Base-by-base conservation (phyloP, 1,140 invertebrate species). In the Ericerus pela region DNA sequence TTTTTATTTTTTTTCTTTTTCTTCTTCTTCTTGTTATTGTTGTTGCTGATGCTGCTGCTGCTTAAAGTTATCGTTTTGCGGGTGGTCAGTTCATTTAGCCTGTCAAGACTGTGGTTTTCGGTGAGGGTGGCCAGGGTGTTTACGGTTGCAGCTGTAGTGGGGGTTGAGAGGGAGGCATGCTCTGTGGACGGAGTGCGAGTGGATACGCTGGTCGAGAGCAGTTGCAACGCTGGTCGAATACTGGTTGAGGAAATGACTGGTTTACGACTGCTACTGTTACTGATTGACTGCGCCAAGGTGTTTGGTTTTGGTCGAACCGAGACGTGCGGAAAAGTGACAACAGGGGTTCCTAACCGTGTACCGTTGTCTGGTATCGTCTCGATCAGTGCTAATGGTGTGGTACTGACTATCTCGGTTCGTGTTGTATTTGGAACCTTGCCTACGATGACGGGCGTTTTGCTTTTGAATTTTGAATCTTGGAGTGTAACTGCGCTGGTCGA, bases 1-100 rank as follows among this genome's bases (percentile, higher is more conserved):
- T 76, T 79, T 70, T 78, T 80, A 6, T 60, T 62, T 33, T 66
- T 57, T 4, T 61, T 65, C 41, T 64, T 58, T 30, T 64, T 64
- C 10, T 47, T 53, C n/a, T n/a, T n/a, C n/a, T n/a, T n/a, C n/a
- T n/a, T n/a, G n/a, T n/a, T n/a, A n/a, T n/a, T n/a, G n/a, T n/a
- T n/a, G n/a, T n/a, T n/a, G n/a, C n/a, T n/a, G n/a, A n/a, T n/a
- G n/a, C n/a, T n/a, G n/a, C n/a, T n/a, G 52, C 38, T 60, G 51
- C 28, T 60, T 47, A 41, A 26, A 5, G 52, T 54, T 18, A 53
- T 36, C 16, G 60, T 59, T 43, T 58, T 62, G 26, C 60, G 60
- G 1, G 61, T 62, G 4, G 60, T 61, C 5, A 18, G 10, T 0
- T 59, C 26, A 0, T 55, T 59, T 26, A 54, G 36, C 1, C 57